These are phyloP conservation scores for Drosophila stalkeri DNA, from an alignment of 2,888 invertebrate species.

Conservation along the genomic window DNA sequence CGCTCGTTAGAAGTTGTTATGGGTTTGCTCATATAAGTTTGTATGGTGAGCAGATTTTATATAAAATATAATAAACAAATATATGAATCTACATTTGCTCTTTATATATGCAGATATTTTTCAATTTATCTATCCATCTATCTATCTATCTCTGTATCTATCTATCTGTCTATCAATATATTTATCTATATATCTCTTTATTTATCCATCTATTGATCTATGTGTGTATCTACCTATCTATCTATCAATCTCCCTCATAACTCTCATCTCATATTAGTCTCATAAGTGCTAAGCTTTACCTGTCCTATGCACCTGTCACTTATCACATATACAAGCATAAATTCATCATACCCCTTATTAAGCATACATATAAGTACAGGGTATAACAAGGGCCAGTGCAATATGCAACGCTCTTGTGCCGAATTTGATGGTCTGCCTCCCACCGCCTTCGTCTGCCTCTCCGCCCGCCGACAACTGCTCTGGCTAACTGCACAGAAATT, in stretches of 20 bases:
- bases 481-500: conserved; percentile 55
- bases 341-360: neutral
- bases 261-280: neutral
- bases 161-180: neutral
- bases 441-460: neutral
- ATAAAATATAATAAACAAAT: too few relatives aligned
- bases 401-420: conserved; percentile 41
- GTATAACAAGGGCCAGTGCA: conserved; percentile 46
- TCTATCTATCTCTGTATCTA: neutral
- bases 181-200: neutral
- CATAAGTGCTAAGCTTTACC: neutral
- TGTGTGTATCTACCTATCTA: neutral
- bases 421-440: neutral
- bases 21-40: too few relatives aligned
- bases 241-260: neutral
- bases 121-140: neutral
- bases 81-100: too few relatives aligned
- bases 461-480: conserved; percentile 1
- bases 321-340: neutral
- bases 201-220: neutral
- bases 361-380: conserved; percentile 3
- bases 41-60: too few relatives aligned
- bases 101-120: too few relatives aligned
- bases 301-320: neutral
- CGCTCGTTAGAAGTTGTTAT: too few relatives aligned